phyloP scores from a whole-genome alignment of 1,140 invertebrate species.

The Anadara kagoshimensis region DNA sequence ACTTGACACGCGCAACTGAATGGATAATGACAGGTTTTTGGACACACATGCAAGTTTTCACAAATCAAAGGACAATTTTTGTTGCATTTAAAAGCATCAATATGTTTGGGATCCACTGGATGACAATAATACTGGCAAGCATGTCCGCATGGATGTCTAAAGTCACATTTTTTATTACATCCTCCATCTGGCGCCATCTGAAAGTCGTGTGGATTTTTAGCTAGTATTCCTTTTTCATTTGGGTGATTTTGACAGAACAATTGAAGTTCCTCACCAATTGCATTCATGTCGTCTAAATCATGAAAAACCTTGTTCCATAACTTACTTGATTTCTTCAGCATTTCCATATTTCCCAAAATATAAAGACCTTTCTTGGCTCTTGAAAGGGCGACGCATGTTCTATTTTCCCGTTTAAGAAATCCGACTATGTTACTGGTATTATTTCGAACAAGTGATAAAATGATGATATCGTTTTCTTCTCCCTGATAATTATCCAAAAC shows the following conservation, averaged over 20 bases:
- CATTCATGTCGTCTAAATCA: constrained; percentile 21
- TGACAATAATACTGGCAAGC: constrained; percentile 60
- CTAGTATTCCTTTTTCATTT: constrained; percentile 39
- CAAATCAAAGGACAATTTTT: constrained; percentile 59
- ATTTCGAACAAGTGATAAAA: constrained; percentile 88
- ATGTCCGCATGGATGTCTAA: constrained; percentile 66
- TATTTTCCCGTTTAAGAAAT: constrained; percentile 84
- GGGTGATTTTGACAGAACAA: constrained; percentile 73
- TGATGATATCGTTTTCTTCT: constrained; percentile 88
- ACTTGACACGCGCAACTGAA: constrained; percentile 34
- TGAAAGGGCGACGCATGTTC: constrained; percentile 89
- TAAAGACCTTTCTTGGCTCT: constrained; percentile 84
- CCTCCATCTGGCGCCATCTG: constrained; percentile 68
- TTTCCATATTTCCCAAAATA: constrained; percentile 81
- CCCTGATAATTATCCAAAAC: constrained; percentile 85
- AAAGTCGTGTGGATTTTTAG: constrained; percentile 61
- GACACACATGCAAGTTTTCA: constrained; percentile 57
- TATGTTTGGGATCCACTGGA: constrained; percentile 47
- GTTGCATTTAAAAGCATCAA: constrained; percentile 35
- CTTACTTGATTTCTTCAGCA: constrained; percentile 67
- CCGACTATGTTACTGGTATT: constrained; percentile 82
- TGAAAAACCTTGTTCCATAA: constrained; percentile 71
- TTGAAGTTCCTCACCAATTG: constrained; percentile 56
- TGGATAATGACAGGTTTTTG: constrained; percentile 50
- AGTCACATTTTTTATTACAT: constrained; percentile 64